Evolutionary conservation across 1,140 invertebrate genomes (phyloP), one percentile per base, ranked within the genome.

Genomic region (Anastatus disparis): DNA sequence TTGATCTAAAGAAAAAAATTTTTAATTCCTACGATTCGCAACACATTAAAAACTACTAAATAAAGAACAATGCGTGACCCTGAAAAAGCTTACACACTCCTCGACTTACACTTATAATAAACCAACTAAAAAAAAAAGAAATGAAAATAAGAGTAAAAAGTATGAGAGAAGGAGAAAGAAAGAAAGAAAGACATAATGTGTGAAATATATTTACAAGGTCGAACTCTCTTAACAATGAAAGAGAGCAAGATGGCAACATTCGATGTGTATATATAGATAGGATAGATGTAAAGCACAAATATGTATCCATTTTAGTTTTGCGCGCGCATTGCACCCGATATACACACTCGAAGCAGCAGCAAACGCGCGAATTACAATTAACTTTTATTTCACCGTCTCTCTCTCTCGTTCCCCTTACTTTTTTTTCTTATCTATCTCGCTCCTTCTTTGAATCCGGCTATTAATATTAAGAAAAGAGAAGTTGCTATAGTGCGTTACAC

Each of bases 1-100:
- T n/a, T n/a, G n/a, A n/a, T n/a, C n/a, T n/a, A n/a, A n/a, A n/a
- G n/a, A n/a, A n/a, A n/a, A n/a, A n/a, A n/a, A n/a, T n/a, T n/a
- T n/a, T n/a, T n/a, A n/a, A n/a, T n/a, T n/a, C n/a, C n/a, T n/a
- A n/a, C n/a, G n/a, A n/a, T 46, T 66, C 38, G 38, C 40, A 65
- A 56, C 22, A n/a, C n/a, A n/a, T n/a, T n/a, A n/a, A n/a, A n/a
- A 50, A 40, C 20, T 38, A 55, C 55, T 59, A 59, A 68, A 68
- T 68, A 52, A 68, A 59, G 55, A 68, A 68, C 65, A 68, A 68
- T 58, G 35, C 40, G 15, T 35, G 64, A 66, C 53, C 64, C 64
- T 66, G 64, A 66, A 31, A n/a, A 22, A 20, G 12, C 61, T 52
- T 17, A 27, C 58, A 61, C n/a, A 24, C 27, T n/a, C 44, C 31